These are phyloP conservation scores for Cryptus armator DNA, from an alignment of 2,888 invertebrate species.

Conservation along the genomic window DNA sequence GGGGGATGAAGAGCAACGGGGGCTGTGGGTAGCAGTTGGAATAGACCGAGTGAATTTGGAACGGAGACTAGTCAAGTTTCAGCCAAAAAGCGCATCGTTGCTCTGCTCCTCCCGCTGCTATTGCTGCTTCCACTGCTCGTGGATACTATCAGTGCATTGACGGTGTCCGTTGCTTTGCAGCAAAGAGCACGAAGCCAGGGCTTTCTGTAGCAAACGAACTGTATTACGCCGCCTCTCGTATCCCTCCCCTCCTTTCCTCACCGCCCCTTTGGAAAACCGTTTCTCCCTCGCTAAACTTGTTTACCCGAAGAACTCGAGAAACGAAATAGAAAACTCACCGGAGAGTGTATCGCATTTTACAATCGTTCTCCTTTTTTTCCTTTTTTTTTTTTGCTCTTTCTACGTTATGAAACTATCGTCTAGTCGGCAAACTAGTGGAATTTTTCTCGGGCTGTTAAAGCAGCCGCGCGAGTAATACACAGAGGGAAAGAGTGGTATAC, in stretches of 20 bases:
- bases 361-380: conserved; percentile 37
- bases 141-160: conserved; percentile 19
- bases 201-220: conserved; percentile 54
- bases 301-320: conserved; percentile 47
- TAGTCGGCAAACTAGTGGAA: conserved; percentile 7
- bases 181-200: conserved; percentile 45
- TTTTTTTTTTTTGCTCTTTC: conserved; percentile 9
- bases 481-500: not conserved
- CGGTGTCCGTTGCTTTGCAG: conserved; percentile 24
- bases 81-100: conserved; percentile 43
- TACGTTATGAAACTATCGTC: conserved; percentile 37
- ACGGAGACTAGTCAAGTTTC: conserved; percentile 4
- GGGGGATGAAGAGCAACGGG: not conserved
- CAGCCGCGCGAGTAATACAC: not conserved
- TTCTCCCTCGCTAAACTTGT: conserved; percentile 59
- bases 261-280: conserved; percentile 38
- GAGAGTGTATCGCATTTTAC: conserved; percentile 57
- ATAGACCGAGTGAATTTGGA: conserved; percentile 36
- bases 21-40: conserved; percentile 10
- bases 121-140: conserved; percentile 29
- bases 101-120: conserved; percentile 30
- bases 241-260: conserved; percentile 28
- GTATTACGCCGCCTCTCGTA: conserved; percentile 10
- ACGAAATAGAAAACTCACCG: conserved; percentile 60
- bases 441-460: not conserved